Base-by-base conservation (phyloP, 2,888 invertebrate species). In the Dynastes hyllus region DNA sequence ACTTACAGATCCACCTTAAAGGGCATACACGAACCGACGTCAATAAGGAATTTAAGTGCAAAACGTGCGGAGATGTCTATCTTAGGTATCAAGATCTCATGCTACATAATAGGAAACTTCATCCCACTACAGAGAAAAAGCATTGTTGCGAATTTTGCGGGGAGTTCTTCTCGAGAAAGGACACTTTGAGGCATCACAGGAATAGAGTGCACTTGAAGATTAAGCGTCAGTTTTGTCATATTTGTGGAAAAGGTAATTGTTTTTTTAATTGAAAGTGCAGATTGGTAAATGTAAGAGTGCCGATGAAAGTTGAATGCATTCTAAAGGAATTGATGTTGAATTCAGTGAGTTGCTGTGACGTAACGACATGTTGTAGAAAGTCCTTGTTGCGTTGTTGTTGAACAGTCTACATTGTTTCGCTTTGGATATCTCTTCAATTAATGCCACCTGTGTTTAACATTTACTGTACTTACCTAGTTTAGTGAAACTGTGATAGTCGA, bases 141-240 rank as follows among this genome's bases (percentile, higher is more conserved):
- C 69, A 58, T 40, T 69, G 75, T 29, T 79, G 79, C 22, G 77
- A 79, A 58, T 73, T 40, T 55, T 79, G 77, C 45, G 79, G 77
- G 3, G 70, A 58, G 5, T 77, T 71, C 51, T 69, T 77, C 32
- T 29, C 55, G 1, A 32, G 45, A 16, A 55, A 50, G 50, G 67
- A 27, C 22, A 70, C 69, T 11, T 37, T 79, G 11, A 61, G 69
- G 27, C 65, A 76, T 16, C 79, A 79, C 37, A 45, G 67, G 61
- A 76, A 69, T 5, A 9, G 76, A 9, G 53, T 76, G 4, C 79
- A 79, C 32, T 27, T 69, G 16, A 76, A 79, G 13, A 11, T 75
- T 13, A 63, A 63, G 6, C 65, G 27, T 32, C 53, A 73, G 37
- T 71, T 71, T 16, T 78, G 78, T 37, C 40, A 65, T 16, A 51